A percentile compares a stretch with the other conserved stretches of the same genome.
Conservation (phyloP, 2,113 vertebrate genomes). For the Toxostoma redivivum region DNA sequence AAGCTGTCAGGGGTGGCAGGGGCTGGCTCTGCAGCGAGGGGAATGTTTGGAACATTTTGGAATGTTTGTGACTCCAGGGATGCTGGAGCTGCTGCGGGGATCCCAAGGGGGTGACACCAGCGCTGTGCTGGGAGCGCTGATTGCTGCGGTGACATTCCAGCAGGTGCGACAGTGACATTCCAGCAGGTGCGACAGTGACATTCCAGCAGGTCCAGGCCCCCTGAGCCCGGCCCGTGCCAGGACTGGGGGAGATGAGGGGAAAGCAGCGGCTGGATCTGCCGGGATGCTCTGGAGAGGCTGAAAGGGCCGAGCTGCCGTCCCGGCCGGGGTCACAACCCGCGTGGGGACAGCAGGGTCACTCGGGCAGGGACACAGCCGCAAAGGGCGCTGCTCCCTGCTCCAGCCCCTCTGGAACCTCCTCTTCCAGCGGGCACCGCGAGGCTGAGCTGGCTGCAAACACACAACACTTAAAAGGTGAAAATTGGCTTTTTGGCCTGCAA, state of each 20-base stretch:
- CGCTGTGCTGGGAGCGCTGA: not conserved
- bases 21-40: not conserved
- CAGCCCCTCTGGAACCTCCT: not conserved
- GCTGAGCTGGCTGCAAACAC: not conserved
- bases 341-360: not conserved
- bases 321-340: accelerated
- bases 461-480: not conserved
- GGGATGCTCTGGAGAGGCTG: not conserved
- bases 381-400: not conserved
- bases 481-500: not conserved
- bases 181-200: accelerated
- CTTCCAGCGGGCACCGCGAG: not conserved
- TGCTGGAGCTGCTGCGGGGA: not conserved
- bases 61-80: not conserved
- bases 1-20: accelerated
- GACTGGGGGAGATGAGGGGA: not conserved
- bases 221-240: not conserved
- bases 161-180: accelerated
- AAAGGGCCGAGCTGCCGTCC: not conserved
- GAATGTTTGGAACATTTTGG: not conserved
- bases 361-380: not conserved
- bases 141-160: not conserved
- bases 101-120: not conserved
- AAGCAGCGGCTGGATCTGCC: not conserved
- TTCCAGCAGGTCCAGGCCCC: accelerated